Evolutionary conservation across 2,113 vertebrate genomes (phyloP).

Genomic region (Alaudala cheleensis): DNA sequence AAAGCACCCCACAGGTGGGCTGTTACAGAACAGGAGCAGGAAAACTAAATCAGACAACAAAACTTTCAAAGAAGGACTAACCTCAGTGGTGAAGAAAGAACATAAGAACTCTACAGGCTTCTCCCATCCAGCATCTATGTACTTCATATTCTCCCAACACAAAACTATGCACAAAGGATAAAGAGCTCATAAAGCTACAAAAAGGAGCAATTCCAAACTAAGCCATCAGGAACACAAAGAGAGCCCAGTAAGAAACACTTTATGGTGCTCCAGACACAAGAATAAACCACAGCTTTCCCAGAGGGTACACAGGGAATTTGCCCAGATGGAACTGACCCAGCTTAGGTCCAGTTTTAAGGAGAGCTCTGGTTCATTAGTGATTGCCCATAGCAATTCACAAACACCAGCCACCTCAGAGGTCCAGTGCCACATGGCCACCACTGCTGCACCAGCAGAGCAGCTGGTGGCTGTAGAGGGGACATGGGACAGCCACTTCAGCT

Average conservation of each 20-base stretch:
- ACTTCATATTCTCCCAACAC: neutral
- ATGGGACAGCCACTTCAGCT: neutral
- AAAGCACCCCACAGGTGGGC: neutral
- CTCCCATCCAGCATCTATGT: neutral
- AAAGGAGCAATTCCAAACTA: neutral
- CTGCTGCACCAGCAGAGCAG: neutral
- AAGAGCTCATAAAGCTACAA: neutral
- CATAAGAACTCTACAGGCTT: neutral
- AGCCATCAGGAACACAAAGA: neutral
- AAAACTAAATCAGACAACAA: constrained; percentile 7
- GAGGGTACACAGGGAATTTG: neutral
- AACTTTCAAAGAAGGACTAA: neutral
- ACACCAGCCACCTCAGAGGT: neutral
- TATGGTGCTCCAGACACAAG: neutral
- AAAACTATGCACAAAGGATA: neutral
- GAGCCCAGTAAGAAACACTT: accelerated
- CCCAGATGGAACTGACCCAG: neutral
- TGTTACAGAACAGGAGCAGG: neutral
- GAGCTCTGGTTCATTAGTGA: neutral
- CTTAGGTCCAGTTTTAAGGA: neutral
- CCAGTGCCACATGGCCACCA: neutral
- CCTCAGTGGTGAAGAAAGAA: neutral
- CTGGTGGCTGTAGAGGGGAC: neutral
- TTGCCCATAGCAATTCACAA: neutral
- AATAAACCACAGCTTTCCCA: neutral